Conservation (phyloP, 2,797 vertebrate genomes). For the Lutjanus argentimaculatus region DNA sequence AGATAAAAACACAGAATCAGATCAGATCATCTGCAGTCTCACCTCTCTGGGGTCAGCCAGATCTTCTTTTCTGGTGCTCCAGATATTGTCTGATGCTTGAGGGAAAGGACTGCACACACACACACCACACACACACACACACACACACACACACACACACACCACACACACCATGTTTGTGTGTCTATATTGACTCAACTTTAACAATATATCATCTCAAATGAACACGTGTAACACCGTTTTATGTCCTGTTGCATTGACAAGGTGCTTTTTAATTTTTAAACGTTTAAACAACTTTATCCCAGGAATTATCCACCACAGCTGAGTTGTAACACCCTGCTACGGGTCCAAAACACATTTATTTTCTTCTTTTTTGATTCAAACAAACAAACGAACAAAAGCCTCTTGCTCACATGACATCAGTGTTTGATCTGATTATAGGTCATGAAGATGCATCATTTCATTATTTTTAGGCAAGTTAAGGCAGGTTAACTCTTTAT, state of each 20-base stretch:
- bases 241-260: too few species aligned
- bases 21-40: not conserved
- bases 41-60: conserved; percentile 29
- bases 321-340: not conserved
- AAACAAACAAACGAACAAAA: too few species aligned
- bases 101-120: conserved; percentile 38
- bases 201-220: too few species aligned
- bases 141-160: not conserved
- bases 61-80: not conserved
- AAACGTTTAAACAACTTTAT: too few species aligned
- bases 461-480: too few species aligned
- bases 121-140: conserved; percentile 4
- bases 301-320: not conserved
- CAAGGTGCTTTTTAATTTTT: too few species aligned
- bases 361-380: not conserved
- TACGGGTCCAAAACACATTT: not conserved
- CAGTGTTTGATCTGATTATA: not conserved
- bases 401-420: too few species aligned
- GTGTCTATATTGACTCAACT: too few species aligned
- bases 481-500: not conserved
- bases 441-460: too few species aligned
- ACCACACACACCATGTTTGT: not conserved
- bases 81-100: too few species aligned
- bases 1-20: not conserved
- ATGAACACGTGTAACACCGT: too few species aligned